Evolutionary conservation across 2,797 vertebrate species (phyloP).

Genomic region (Thunnus albacares): DNA sequence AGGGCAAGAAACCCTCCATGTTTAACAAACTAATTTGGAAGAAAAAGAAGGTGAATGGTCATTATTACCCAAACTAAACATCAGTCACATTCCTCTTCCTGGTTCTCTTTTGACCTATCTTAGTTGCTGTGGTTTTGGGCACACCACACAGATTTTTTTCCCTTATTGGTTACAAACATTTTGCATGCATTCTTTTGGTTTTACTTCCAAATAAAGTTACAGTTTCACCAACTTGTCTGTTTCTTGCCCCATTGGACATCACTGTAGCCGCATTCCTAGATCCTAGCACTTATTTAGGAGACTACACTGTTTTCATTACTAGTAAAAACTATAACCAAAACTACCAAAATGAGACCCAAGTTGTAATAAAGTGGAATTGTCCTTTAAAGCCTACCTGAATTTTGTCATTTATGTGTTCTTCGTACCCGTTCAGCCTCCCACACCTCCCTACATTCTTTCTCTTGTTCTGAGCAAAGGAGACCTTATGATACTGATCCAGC

Average conservation of each 20-base stretch:
- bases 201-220: neutral
- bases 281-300: neutral
- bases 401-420: slow-evolving; percentile 17
- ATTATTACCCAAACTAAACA: neutral
- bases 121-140: neutral
- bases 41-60: neutral
- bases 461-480: slow-evolving; percentile 53
- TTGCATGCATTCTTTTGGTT: neutral
- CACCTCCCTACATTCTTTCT: slow-evolving; percentile 53
- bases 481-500: slow-evolving; percentile 79
- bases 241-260: neutral
- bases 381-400: neutral
- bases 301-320: neutral
- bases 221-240: neutral
- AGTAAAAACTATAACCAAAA: neutral
- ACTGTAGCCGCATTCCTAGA: neutral
- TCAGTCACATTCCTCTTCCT: neutral
- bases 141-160: neutral
- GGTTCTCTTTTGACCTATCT: neutral
- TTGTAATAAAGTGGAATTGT: slow-evolving; percentile 5
- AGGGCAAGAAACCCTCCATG: neutral
- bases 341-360: neutral
- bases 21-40: neutral
- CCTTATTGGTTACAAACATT: neutral
- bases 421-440: neutral